Base-by-base conservation (phyloP, 2,797 vertebrate genomes). In the Loriculus beryllinus region DNA sequence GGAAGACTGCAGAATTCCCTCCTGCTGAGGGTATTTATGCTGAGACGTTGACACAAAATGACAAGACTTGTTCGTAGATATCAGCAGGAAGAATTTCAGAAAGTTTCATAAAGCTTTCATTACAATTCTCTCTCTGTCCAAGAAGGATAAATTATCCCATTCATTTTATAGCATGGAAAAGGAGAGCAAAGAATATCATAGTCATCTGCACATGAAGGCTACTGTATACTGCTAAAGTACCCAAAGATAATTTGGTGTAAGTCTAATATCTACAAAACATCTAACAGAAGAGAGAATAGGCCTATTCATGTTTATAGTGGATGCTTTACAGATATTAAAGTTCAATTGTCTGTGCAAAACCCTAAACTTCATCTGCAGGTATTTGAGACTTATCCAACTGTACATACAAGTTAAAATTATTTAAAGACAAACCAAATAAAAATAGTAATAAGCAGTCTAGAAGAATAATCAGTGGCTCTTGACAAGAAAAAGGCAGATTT, bases 261-360 rank as follows among this genome's bases (percentile, higher is more conserved):
- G 62, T 57, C 37, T 40, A 75, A 68, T 75, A 94, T 33, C 78
- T 43, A 28, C 59, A 82, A 77, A 95, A 82, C 59, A 85, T 62
- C 71, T 85, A 65, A 84, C 79, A 65, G 75, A 88, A 87, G 56
- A 88, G 17, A 88, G 65, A 91, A 82, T 25, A 7, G 39, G 45
- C 20, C 71, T 63, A 29, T 78, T 92, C 71, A 69, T 51, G 11
- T 78, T 71, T 77, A 57, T 40, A 56, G 75, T 14, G 77, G 43
- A 64, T 88, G 26, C 45, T 90, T 87, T 75, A 74, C 60, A 74
- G 64, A 54, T 57, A 77, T 64, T 42, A 9, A 74, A 88, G 57
- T 65, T 42, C 60, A 77, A 42, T 85, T 92, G 92, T 31, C n/a
- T 71, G 62, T 59, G 28, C 21, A 56, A 54, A 56, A 15, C 54